Conservation (phyloP, 2,113 vertebrate species). For the Rutilus rutilus region DNA sequence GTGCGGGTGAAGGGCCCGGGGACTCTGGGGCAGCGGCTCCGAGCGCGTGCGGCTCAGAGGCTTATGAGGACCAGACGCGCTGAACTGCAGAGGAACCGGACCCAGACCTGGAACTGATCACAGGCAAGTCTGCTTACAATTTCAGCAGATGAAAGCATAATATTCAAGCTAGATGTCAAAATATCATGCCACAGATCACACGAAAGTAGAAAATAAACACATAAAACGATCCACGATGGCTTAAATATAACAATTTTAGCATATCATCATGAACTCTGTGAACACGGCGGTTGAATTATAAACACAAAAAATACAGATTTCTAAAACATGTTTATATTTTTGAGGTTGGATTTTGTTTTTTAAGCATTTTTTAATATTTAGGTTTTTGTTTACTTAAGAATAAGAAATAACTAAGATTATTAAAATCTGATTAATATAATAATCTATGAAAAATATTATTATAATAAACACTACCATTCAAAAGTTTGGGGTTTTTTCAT, state of each 20-base stretch:
- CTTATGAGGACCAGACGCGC: constrained; percentile 80
- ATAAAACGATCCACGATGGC: neutral
- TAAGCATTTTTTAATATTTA: neutral
- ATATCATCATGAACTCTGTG: neutral
- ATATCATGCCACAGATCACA: constrained; percentile 13
- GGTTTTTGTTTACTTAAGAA: neutral
- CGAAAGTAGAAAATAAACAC: neutral
- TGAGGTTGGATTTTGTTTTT: neutral
- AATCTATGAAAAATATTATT: neutral
- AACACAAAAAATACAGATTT: neutral
- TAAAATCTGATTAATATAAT: neutral
- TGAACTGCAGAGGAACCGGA: constrained; percentile 82
- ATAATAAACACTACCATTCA: neutral
- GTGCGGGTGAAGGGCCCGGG: constrained; percentile 76
- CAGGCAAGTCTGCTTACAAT: constrained; percentile 13
- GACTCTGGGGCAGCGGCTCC: constrained; percentile 88
- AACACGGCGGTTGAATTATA: neutral
- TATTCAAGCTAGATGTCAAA: constrained; percentile 10
- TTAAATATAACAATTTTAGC: neutral
- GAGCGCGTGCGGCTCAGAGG: constrained; percentile 90
- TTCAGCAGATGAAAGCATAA: constrained; percentile 26
- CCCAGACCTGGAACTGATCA: constrained; percentile 83
- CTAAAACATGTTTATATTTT: neutral
- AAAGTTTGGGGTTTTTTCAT: no score
- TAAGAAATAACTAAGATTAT: neutral